Conservation (phyloP, 2,113 vertebrate species). For the Saguinus midas region DNA sequence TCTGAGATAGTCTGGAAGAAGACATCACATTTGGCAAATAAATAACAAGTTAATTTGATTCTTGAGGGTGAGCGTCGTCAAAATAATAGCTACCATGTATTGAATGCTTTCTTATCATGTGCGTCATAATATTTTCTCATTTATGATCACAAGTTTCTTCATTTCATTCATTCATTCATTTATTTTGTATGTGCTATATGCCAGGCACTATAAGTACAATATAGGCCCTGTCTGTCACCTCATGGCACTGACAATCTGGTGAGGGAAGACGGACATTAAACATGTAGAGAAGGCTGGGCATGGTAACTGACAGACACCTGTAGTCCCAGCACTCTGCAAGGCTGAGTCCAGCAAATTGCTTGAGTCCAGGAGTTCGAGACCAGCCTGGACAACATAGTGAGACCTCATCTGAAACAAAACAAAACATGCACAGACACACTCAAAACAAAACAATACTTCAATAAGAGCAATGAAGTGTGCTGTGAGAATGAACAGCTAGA, state of each 20-base stretch:
- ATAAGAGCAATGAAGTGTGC: not conserved
- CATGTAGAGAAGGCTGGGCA: not conserved
- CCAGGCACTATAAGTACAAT: not conserved
- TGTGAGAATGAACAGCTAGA: not conserved
- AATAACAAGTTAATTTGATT: not conserved
- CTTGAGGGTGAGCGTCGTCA: not conserved
- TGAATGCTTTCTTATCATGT: not conserved
- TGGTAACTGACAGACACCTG: no score
- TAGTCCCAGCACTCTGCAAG: no score
- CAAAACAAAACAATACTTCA: not conserved
- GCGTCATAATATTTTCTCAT: slow-evolving; percentile 17
- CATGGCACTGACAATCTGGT: not conserved
- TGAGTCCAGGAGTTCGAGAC: no score
- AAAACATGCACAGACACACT: not conserved
- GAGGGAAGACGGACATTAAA: not conserved
- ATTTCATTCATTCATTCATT: not conserved
- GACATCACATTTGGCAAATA: not conserved
- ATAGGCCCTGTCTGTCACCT: not conserved
- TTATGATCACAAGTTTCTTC: not conserved
- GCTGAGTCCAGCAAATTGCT: no score
- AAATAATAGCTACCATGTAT: not conserved
- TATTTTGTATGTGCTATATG: not conserved
- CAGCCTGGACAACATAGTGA: no score
- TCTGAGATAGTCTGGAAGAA: slow-evolving; percentile 67
- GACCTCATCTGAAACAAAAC: no score